Conservation (phyloP, 35 echinoderm and acorn worm genomes). For the Hemicentrotus pulcherrimus region DNA sequence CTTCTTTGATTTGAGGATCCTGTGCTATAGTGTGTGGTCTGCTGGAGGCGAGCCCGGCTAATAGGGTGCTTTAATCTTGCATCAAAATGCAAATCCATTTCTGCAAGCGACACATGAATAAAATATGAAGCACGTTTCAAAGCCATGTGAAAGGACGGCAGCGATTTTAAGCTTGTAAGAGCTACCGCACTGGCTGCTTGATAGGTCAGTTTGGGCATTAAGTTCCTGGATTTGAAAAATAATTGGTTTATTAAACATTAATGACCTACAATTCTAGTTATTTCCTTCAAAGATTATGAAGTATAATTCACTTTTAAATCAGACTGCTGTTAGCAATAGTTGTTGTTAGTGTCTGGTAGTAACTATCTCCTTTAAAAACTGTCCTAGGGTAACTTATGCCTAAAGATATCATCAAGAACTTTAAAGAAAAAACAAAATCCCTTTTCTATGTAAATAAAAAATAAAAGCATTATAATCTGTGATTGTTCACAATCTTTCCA, state of each 20-base stretch:
- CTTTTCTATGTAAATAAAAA: too few relatives aligned
- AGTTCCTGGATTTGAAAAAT: background rate
- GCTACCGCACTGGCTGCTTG: background rate
- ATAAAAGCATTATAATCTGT: too few relatives aligned
- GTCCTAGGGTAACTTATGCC: too few relatives aligned
- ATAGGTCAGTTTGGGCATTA: background rate
- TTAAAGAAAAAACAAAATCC: background rate
- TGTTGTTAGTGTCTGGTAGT: background rate
- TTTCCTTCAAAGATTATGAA: background rate
- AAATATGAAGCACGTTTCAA: background rate
- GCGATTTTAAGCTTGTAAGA: background rate
- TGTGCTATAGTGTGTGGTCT: background rate
- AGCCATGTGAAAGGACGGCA: background rate
- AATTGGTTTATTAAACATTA: background rate
- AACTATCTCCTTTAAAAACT: background rate
- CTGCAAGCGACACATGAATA: background rate
- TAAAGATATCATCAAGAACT: background rate
- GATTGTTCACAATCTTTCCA: too few relatives aligned
- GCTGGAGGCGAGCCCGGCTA: background rate
- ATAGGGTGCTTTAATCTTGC: background rate
- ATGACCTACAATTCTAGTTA: background rate
- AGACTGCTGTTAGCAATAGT: background rate
- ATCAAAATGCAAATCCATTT: background rate
- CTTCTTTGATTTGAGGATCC: background rate
- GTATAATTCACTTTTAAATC: background rate